A percentile compares a stretch with the other conserved stretches of the same genome.
Evolutionary conservation across 2,113 vertebrate species (phyloP).

Genomic region (Echinops telfairi): DNA sequence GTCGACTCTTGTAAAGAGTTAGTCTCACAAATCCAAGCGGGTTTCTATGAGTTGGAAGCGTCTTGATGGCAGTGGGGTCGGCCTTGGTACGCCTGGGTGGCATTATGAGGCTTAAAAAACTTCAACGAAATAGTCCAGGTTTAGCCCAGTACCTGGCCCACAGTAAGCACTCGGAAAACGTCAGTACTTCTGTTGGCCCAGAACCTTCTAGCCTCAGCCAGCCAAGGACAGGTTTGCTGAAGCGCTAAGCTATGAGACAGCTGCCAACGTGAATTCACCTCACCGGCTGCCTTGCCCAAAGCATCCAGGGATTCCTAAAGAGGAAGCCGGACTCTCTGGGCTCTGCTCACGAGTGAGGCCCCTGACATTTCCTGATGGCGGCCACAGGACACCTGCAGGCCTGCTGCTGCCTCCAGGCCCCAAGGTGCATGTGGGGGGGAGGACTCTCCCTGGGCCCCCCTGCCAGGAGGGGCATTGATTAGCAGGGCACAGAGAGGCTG

Average conservation of each 20-base stretch:
- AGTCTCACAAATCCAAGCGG: too few relatives aligned
- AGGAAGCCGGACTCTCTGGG: not conserved
- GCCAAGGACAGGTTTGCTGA: not conserved
- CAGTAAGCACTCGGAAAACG: conserved; percentile 1
- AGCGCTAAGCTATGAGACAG: not conserved
- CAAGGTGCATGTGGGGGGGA: too few relatives aligned
- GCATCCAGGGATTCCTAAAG: not conserved
- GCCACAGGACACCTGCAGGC: not conserved
- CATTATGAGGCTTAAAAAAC: not conserved
- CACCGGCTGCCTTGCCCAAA: conserved; percentile 2
- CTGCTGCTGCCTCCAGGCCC: not conserved
- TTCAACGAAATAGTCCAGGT: not conserved
- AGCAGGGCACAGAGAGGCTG: not conserved
- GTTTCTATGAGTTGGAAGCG: too few relatives aligned
- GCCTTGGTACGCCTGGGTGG: not conserved
- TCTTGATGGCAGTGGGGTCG: too few relatives aligned
- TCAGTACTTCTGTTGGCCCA: not conserved
- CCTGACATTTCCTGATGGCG: not conserved
- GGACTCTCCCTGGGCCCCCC: too few relatives aligned
- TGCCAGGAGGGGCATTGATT: not conserved
- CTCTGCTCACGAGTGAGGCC: not conserved
- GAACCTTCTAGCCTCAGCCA: not conserved
- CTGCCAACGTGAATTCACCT: not conserved
- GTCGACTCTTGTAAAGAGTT: too few relatives aligned
- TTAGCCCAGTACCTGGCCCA: not conserved